These are phyloP conservation scores for Siphlonurus alternatus DNA, from an alignment of 2,888 invertebrate species.

Conservation along the genomic window DNA sequence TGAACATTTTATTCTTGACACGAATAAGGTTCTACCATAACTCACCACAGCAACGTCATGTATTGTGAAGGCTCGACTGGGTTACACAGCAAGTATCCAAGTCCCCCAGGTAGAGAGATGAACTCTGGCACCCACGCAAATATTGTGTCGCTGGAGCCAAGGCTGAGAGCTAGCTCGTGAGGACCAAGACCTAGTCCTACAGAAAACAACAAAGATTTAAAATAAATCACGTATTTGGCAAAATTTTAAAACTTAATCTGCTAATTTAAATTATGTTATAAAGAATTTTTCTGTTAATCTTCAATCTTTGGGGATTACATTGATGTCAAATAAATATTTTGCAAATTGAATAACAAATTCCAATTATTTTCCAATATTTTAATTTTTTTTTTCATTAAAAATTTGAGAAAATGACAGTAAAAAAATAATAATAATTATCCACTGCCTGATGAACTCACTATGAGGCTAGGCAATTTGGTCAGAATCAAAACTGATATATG, in stretches of 20 bases:
- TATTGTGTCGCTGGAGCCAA: conserved; percentile 89
- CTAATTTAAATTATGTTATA: neutral
- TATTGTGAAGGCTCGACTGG: conserved; percentile 60
- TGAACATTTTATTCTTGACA: no score
- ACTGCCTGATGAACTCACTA: no score
- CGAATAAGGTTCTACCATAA: no score
- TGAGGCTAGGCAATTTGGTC: no score
- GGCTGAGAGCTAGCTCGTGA: conserved; percentile 71
- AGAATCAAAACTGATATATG: no score
- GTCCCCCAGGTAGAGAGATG: conserved; percentile 33
- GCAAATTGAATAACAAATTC: no score
- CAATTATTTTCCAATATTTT: no score
- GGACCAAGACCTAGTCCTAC: conserved; percentile 59
- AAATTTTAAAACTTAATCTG: neutral
- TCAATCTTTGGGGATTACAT: no score
- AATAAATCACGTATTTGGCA: neutral
- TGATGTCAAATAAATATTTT: no score
- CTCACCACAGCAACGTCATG: conserved; percentile 79
- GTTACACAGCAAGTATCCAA: conserved; percentile 77
- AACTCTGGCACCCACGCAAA: conserved; percentile 52
- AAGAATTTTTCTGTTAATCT: neutral
- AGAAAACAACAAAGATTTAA: conserved; percentile 8
- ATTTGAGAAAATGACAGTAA: no score
- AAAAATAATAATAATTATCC: no score
- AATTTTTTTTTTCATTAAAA: no score